Percentiles rank a stretch among this genome's conserved stretches.
phyloP scores from a whole-genome alignment of 2,113 vertebrate species.

The Arothron firmamentum region DNA sequence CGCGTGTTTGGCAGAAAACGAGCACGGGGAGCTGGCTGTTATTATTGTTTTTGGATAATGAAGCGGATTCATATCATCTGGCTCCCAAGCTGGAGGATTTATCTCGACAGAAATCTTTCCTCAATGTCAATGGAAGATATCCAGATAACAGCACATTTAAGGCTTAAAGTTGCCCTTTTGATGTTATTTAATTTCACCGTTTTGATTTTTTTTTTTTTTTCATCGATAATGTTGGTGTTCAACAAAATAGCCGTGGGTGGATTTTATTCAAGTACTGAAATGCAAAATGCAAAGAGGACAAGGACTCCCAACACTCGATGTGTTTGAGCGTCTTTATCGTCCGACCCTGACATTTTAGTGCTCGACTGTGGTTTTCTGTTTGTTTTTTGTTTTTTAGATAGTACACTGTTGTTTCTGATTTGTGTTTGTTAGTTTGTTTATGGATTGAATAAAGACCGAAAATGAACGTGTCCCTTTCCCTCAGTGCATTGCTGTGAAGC shows the following conservation, averaged over 20 bases:
- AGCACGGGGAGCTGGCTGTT: not conserved
- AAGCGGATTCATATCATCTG: not conserved
- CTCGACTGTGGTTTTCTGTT: constrained; percentile 37
- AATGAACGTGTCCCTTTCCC: not conserved
- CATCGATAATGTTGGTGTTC: constrained; percentile 16
- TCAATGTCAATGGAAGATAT: constrained; percentile 6
- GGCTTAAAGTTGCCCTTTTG: constrained; percentile 4
- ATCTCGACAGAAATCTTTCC: not conserved
- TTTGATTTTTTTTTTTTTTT: not conserved
- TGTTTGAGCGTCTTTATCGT: constrained; percentile 23
- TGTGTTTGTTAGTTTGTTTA: constrained; percentile 38
- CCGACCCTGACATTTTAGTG: constrained; percentile 28
- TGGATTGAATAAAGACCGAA: constrained; percentile 60
- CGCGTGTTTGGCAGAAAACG: constrained; percentile 3
- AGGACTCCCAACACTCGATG: constrained; percentile 9
- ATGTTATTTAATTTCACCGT: constrained; percentile 25
- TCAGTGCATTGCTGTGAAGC: no score
- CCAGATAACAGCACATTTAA: constrained; percentile 1
- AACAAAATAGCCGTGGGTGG: constrained; percentile 26
- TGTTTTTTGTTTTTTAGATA: constrained; percentile 47
- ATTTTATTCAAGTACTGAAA: not conserved
- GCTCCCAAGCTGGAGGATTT: not conserved
- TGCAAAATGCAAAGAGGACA: constrained; percentile 23
- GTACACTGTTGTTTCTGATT: constrained; percentile 40
- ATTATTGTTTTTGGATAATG: not conserved